Conservation (phyloP, 2,888 invertebrate species). For the Brachycybe producta region DNA sequence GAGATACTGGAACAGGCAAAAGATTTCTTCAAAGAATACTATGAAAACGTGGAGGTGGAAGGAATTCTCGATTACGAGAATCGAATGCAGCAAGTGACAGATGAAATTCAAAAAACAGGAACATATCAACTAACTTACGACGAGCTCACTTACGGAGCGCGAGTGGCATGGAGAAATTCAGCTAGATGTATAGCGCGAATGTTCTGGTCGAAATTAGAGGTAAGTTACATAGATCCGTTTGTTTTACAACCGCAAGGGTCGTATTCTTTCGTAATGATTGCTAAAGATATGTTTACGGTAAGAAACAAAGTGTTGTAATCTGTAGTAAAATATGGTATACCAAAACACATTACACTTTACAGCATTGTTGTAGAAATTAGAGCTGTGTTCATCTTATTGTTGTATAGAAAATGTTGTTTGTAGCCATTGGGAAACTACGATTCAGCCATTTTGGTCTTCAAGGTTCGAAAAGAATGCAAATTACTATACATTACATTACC, state of each 20-base stretch:
- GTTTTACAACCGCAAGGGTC: no score
- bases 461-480: not conserved
- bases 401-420: no score
- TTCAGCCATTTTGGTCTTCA: not conserved
- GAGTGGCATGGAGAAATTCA: conserved; percentile 89
- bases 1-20: conserved; percentile 70
- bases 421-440: not conserved
- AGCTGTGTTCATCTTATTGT: no score
- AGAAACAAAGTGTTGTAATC: no score
- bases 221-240: no score
- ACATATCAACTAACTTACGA: conserved; percentile 86
- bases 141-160: conserved; percentile 86
- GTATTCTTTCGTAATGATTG: no score
- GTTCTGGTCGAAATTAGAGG: conserved; percentile 94
- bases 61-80: not conserved
- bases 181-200: conserved; percentile 88
- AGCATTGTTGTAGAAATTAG: no score
- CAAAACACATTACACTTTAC: no score
- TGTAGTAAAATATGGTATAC: no score
- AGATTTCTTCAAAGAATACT: conserved; percentile 75
- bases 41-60: not conserved
- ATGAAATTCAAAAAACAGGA: conserved; percentile 35
- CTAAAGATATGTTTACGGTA: no score
- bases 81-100: conserved; percentile 2
- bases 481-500: not conserved